These are phyloP conservation scores for Macrocentrus cingulum DNA, from an alignment of 1,140 invertebrate species.

Conservation along the genomic window DNA sequence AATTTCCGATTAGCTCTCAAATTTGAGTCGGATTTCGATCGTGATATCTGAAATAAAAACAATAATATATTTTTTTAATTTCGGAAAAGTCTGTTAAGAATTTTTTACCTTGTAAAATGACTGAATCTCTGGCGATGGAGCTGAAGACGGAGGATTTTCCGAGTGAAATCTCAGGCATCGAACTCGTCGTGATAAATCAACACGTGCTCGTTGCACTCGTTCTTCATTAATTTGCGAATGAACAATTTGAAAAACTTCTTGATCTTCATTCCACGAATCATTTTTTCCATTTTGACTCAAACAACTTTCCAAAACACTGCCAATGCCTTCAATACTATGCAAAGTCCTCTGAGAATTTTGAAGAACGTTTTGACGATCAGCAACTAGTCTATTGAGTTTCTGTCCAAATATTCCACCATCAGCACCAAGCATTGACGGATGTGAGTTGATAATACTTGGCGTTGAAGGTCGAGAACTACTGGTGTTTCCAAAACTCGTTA, in stretches of 20 bases:
- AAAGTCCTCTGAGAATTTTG: slow-evolving; percentile 32
- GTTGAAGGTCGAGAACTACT: slow-evolving; percentile 52
- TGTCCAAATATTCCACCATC: slow-evolving; percentile 42
- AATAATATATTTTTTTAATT: no score
- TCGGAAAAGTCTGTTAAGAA: no score
- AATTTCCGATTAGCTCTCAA: slow-evolving; percentile 56
- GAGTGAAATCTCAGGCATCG: slow-evolving; percentile 66
- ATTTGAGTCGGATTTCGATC: slow-evolving; percentile 67
- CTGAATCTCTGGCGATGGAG: slow-evolving; percentile 19
- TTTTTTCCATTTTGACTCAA: slow-evolving; percentile 48
- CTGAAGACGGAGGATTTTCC: slow-evolving; percentile 57
- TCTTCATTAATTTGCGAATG: slow-evolving; percentile 33
- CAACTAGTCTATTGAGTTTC: slow-evolving; percentile 49
- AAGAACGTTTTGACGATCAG: slow-evolving; percentile 44
- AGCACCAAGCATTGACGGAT: slow-evolving; percentile 23
- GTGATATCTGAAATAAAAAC: slow-evolving; percentile 48
- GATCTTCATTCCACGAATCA: slow-evolving; percentile 59
- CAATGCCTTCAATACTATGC: slow-evolving; percentile 35
- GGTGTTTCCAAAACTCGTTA: slow-evolving; percentile 57
- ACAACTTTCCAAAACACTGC: slow-evolving; percentile 37
- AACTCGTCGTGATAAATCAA: slow-evolving; percentile 66
- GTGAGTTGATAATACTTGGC: slow-evolving; percentile 39
- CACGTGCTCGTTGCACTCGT: slow-evolving; percentile 49
- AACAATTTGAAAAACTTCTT: slow-evolving; percentile 56
- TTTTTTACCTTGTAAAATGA: slow-evolving; percentile 34